A percentile compares a stretch with the other conserved stretches of the same genome.
Evolutionary conservation across 2,888 invertebrate genomes (phyloP).

Genomic region (Phragmatobia fuliginosa): DNA sequence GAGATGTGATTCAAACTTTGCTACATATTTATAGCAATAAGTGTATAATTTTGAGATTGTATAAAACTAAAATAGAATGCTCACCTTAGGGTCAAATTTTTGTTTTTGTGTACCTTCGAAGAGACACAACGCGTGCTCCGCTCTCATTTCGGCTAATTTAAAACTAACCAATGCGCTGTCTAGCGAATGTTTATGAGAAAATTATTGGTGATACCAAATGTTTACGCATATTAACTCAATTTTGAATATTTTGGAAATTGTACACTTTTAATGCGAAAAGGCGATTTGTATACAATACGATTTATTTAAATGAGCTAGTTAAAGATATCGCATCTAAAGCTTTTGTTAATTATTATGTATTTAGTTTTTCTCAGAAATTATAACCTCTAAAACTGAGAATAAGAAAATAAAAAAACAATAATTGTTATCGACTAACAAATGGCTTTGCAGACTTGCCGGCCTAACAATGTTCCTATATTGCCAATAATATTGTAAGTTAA

Average conservation of each 20-base stretch:
- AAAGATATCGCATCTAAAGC: no score
- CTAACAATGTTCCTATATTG: no score
- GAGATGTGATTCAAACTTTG: constrained; percentile 4
- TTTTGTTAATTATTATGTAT: no score
- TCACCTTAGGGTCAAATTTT: constrained; percentile 10
- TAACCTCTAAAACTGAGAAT: no score
- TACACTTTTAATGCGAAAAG: constrained; percentile 10
- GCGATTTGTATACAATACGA: no score
- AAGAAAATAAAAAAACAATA: no score
- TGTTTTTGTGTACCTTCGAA: constrained; percentile 9
- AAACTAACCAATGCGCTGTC: constrained; percentile 9
- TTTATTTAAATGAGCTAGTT: no score
- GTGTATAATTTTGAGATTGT: constrained; percentile 14
- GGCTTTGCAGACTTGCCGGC: no score
- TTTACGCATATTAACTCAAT: constrained; percentile 12
- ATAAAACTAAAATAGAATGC: constrained; percentile 12
- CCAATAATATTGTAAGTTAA: no score
- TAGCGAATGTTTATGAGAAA: constrained; percentile 11
- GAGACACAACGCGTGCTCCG: constrained; percentile 11
- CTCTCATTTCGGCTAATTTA: constrained; percentile 10
- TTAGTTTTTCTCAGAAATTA: no score
- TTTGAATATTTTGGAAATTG: constrained; percentile 2
- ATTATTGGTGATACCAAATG: constrained; percentile 4
- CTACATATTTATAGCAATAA: constrained; percentile 6
- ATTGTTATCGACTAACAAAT: no score